Evolutionary conservation across 2,888 invertebrate genomes (phyloP).

Genomic region (Tipula lateralis): DNA sequence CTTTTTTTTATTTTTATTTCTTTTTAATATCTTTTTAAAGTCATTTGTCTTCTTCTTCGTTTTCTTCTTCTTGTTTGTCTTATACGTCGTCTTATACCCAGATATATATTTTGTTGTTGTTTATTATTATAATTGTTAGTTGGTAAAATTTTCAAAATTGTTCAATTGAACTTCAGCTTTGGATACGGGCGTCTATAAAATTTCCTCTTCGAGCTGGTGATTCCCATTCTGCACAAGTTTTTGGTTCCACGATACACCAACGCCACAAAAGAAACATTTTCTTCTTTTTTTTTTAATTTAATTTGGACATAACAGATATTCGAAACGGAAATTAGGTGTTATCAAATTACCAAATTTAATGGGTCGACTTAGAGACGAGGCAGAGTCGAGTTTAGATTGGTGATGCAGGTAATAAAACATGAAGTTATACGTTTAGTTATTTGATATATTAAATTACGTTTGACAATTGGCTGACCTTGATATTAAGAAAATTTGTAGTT

Average conservation of each 20-base stretch:
- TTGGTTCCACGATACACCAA: not conserved
- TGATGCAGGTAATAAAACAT: not conserved
- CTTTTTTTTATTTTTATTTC: constrained; percentile 2
- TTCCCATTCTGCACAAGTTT: not conserved
- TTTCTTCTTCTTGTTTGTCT: not conserved
- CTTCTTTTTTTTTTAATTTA: too few relatives aligned
- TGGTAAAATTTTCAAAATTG: not conserved
- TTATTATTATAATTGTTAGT: not conserved
- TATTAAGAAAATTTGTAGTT: too few relatives aligned
- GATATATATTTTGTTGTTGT: not conserved
- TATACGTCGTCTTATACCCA: not conserved
- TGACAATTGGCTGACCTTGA: not conserved
- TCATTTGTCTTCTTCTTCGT: not conserved
- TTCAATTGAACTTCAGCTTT: not conserved
- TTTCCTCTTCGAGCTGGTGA: too few relatives aligned
- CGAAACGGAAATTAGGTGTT: not conserved
- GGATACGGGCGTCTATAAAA: not conserved
- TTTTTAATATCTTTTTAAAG: not conserved
- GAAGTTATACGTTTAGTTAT: not conserved
- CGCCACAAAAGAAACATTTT: not conserved
- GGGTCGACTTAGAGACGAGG: not conserved
- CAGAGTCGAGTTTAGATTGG: not conserved
- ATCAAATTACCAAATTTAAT: not conserved
- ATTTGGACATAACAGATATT: not conserved
- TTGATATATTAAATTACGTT: not conserved